phyloP scores from a whole-genome alignment of 35 echinoderm and acorn worm species.

The Ophioderma brevispina region DNA sequence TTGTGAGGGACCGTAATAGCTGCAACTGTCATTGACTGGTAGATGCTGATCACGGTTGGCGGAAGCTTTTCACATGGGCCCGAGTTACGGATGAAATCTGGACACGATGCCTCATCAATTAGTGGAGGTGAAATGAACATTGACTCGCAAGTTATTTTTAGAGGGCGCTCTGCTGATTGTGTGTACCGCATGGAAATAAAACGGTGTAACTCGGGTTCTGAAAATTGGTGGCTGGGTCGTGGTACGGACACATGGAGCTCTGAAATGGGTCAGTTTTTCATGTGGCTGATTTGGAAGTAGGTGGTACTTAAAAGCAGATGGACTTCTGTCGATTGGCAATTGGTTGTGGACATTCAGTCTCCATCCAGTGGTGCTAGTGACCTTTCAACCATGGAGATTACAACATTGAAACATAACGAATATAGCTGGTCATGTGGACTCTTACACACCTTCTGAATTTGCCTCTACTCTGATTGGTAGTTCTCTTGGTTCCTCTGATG shows the following conservation, averaged over 20 bases:
- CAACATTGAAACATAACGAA: constrained; percentile 15
- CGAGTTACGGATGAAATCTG: too few relatives aligned
- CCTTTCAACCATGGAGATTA: constrained; percentile 50
- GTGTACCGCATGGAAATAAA: constrained; percentile 10
- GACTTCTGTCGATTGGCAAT: constrained; percentile 25
- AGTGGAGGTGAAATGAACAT: constrained; percentile 37
- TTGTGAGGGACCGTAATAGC: too few relatives aligned
- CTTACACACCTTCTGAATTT: constrained; percentile 21
- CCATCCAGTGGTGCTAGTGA: not conserved
- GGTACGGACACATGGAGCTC: constrained; percentile 41
- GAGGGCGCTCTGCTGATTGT: constrained; percentile 13
- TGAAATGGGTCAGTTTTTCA: constrained; percentile 32
- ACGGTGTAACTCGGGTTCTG: constrained; percentile 44
- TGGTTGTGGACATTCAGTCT: constrained; percentile 39
- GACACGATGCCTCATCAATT: too few relatives aligned
- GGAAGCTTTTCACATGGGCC: too few relatives aligned
- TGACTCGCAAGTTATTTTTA: constrained; percentile 19
- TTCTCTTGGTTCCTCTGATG: not conserved
- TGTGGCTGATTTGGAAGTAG: constrained; percentile 51
- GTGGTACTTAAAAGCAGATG: constrained; percentile 49
- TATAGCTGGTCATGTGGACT: constrained; percentile 42
- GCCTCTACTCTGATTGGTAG: constrained; percentile 20
- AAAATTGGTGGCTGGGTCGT: not conserved
- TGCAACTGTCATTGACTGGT: too few relatives aligned
- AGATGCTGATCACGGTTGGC: too few relatives aligned